Percentiles rank a stretch among this genome's conserved stretches.
Evolutionary conservation across 1,140 invertebrate species (phyloP).

Genomic region (Dreissena polymorpha): DNA sequence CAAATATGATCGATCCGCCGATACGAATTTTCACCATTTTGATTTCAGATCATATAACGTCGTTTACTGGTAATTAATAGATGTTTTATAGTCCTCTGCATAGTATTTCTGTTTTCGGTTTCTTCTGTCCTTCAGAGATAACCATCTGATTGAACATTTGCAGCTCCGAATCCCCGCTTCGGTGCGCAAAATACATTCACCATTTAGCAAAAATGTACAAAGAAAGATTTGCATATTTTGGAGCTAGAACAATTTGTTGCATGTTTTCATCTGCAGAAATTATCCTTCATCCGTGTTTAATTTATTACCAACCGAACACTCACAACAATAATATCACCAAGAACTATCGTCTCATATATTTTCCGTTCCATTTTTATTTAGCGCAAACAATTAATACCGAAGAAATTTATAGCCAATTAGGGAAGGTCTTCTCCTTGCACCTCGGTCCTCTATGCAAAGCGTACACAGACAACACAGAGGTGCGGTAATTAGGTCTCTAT

Average conservation of each 20-base stretch:
- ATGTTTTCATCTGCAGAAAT: constrained; percentile 1
- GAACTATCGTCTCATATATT: too few relatives aligned
- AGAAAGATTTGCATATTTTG: constrained; percentile 4
- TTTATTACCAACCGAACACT: neutral
- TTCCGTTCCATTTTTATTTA: too few relatives aligned
- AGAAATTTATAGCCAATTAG: too few relatives aligned
- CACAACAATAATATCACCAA: neutral
- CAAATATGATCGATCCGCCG: constrained; percentile 23
- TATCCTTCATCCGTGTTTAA: neutral
- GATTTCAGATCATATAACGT: constrained; percentile 26
- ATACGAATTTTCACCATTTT: constrained; percentile 23
- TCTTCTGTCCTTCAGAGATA: neutral
- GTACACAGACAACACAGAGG: too few relatives aligned
- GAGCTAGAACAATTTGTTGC: constrained; percentile 2
- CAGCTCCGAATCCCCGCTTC: neutral
- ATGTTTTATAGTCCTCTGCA: constrained; percentile 34
- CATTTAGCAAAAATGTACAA: neutral
- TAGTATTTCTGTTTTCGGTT: constrained; percentile 26
- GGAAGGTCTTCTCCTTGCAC: too few relatives aligned
- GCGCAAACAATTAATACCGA: too few relatives aligned
- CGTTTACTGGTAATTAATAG: constrained; percentile 50
- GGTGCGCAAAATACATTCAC: neutral
- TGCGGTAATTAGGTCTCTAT: too few relatives aligned
- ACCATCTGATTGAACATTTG: constrained; percentile 2
- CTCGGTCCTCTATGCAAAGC: too few relatives aligned